Percentiles rank a stretch among this genome's conserved stretches.
These are phyloP conservation scores for Orthosia gracilis DNA, from an alignment of 2,888 invertebrate genomes.

Conservation along the genomic window DNA sequence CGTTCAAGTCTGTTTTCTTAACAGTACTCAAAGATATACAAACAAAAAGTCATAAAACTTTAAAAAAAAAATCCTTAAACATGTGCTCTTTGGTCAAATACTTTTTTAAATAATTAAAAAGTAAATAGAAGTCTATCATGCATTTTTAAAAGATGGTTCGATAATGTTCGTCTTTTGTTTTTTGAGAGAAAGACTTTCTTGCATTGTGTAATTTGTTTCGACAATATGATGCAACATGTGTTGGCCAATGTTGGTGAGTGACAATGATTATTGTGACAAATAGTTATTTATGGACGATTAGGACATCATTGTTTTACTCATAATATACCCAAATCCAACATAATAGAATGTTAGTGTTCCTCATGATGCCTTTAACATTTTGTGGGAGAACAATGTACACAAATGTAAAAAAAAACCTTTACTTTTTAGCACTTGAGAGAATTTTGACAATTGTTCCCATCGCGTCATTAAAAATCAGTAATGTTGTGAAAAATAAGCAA, in stretches of 20 bases:
- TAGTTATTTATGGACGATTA: constrained; percentile 25
- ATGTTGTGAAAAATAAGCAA: not conserved
- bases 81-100: constrained; percentile 27
- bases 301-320: constrained; percentile 34
- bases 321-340: not conserved
- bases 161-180: constrained; percentile 53
- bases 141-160: constrained; percentile 50
- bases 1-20: constrained; percentile 63
- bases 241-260: constrained; percentile 32
- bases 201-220: constrained; percentile 43
- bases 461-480: not conserved
- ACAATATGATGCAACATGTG: constrained; percentile 53
- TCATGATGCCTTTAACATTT: constrained; percentile 19
- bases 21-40: constrained; percentile 63
- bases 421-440: not conserved
- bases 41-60: constrained; percentile 60
- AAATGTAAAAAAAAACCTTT: constrained; percentile 16
- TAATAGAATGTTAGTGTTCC: constrained; percentile 21
- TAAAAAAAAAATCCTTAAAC: constrained; percentile 37
- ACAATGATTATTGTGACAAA: constrained; percentile 48
- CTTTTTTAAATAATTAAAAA: constrained; percentile 46
- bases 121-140: constrained; percentile 33
- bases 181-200: constrained; percentile 60
- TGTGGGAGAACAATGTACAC: constrained; percentile 15
- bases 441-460: not conserved